Base-by-base conservation (phyloP, 2,888 invertebrate species). In the Villa cingulata region DNA sequence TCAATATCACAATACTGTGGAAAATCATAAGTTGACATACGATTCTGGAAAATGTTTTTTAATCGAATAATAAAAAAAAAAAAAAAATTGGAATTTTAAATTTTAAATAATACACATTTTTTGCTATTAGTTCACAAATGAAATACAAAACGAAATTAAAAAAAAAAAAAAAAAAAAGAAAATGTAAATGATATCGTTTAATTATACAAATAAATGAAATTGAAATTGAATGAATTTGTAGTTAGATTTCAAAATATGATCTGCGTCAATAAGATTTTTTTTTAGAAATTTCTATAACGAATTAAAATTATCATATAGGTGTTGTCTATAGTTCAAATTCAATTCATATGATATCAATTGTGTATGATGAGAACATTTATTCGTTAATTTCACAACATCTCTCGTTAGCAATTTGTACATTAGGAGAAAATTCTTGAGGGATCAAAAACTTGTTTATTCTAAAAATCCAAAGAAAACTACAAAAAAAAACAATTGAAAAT, bases 21-120 rank as follows among this genome's bases (percentile, higher is more conserved):
- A 51, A 52, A 54, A 50, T 55, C 55, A 51, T 54, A 55, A 10
- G 53, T 52, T 32, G 55, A 55, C 29, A 55, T 53, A 46, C 55
- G 53, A 48, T 55, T 55, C 53, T 55, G 52, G 17, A 53, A 51
- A 32, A 37, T 20, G 37, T 41, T 41, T 37, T 41, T 16, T 1
- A 3, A 14, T 41, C 27, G 23, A 41, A 16, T 29, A 23, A 29
- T 41, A 29, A 41, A 23, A 40, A 20, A 40, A 17, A 16, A 40
- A 4, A 20, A 19, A 19, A 40, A 20, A 12, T 20, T 40, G 19
- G 6, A 40, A 19, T 20, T 40, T 10, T 12, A 39, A 10, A 39
- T 3, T 23, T 23, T 23, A 23, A 23, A 23, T 23, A 7, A 23
- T 23, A 23, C 4, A 23, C 4, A 23, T 23, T 23, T 7, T 23